Evolutionary conservation across 2,888 invertebrate species (phyloP), one percentile per base, ranked within the genome.

Genomic region (Lissonota sp.): DNA sequence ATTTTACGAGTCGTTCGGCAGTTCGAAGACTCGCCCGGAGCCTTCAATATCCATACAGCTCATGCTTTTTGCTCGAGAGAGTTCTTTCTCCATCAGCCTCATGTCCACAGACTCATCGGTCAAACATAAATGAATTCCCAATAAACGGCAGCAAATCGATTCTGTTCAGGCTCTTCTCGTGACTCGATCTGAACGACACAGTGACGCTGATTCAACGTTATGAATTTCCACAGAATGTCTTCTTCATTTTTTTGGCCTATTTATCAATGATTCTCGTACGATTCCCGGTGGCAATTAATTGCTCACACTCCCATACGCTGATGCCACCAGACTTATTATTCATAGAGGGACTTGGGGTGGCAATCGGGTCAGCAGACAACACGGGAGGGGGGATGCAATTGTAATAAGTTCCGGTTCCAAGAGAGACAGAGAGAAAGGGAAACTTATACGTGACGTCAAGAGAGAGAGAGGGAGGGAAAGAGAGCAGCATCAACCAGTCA

Each of bases 1-100:
- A 75, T 75, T 80, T 80, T 75, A 80, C 75, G 80, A 80, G 80
- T 71, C 66, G 60, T 64, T 75, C 58, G 75, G 69, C 60, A 62
- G 62, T 75, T 75, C 58, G 46, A 75, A 74, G 40, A 55, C 8
- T 14, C 42, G 55, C 49, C 78, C 67, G 44, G 67, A 66, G 78
- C 66, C 72, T 26, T 10, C 14, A 40, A 42, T 37, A 26, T 10
- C 3, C 16, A n/a, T 10, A 63, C 3, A 26, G 26, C 26, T 26
- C 26, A 26, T 26, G 53, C 44, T 44, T 44, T 44, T 10, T 6
- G 14, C 53, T 53, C 53, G 53, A 53, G 53, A 14, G n/a, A 53
- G 7, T 53, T 6, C 26, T 26, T 26, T 26, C 26, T 26, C 26
- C 26, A n/a, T n/a, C n/a, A 26, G 26, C 26, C 26, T 26, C 26